Evolutionary conservation across 1,140 invertebrate species (phyloP).

Genomic region (Periplaneta americana): DNA sequence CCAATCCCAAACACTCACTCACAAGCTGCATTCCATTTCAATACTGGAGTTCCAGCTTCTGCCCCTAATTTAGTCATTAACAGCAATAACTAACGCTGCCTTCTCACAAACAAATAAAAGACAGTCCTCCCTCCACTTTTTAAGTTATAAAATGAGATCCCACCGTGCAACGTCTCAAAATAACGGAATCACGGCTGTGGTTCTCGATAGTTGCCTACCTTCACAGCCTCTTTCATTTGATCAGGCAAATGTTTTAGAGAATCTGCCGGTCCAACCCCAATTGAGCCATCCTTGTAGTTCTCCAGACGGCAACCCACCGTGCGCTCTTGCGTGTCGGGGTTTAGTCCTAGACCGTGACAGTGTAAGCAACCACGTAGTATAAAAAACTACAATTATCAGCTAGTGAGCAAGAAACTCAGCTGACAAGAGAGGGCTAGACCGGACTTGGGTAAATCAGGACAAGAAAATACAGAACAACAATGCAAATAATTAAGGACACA

Average conservation of each 20-base stretch:
- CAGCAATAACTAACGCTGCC: background rate
- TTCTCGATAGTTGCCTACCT: slow-evolving; percentile 32
- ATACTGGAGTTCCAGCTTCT: background rate
- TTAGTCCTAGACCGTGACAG: slow-evolving; percentile 26
- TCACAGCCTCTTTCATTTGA: slow-evolving; percentile 43
- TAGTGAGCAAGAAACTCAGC: background rate
- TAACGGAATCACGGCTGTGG: slow-evolving; percentile 9
- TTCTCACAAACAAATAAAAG: background rate
- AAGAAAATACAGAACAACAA: background rate
- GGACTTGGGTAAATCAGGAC: background rate
- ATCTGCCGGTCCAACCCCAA: slow-evolving; percentile 43
- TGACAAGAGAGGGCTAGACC: background rate
- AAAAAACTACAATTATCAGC: background rate
- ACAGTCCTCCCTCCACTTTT: background rate
- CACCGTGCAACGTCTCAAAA: background rate
- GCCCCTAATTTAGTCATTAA: background rate
- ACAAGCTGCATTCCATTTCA: background rate
- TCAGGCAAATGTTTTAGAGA: slow-evolving; percentile 48
- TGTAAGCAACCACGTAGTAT: slow-evolving; percentile 12
- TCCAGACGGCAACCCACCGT: slow-evolving; percentile 52
- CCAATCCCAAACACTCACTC: background rate
- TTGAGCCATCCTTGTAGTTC: slow-evolving; percentile 46
- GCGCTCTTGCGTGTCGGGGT: slow-evolving; percentile 31
- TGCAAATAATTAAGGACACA: background rate
- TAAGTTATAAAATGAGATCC: background rate